phyloP scores from a whole-genome alignment of 64 coral and sea anemone species.

The Montipora capricornis region DNA sequence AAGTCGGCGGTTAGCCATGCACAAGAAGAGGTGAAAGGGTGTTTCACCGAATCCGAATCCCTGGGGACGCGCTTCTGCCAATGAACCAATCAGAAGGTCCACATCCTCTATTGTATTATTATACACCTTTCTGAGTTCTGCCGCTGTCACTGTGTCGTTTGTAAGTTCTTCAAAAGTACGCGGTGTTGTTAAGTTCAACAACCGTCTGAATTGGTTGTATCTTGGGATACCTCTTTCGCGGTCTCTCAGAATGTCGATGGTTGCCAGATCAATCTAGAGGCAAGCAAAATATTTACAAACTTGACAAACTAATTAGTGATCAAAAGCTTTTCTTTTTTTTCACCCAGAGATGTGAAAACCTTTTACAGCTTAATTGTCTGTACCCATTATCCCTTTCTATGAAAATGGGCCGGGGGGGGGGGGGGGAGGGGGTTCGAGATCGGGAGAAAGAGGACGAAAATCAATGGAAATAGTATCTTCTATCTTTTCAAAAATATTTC shows the following conservation, averaged over 20 bases:
- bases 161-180: slow-evolving; percentile 59
- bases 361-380: no score
- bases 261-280: slow-evolving; percentile 74
- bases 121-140: slow-evolving; percentile 62
- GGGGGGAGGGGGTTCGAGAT: no score
- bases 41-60: slow-evolving; percentile 93
- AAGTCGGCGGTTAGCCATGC: slow-evolving; percentile 90
- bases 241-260: slow-evolving; percentile 87
- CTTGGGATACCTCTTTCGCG: slow-evolving; percentile 91
- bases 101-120: slow-evolving; percentile 74
- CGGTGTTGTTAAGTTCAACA: slow-evolving; percentile 57
- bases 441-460: no score
- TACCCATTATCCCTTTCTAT: no score
- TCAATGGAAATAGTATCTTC: no score
- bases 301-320: neutral
- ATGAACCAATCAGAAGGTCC: slow-evolving; percentile 80
- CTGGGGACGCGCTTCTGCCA: slow-evolving; percentile 67
- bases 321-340: no score
- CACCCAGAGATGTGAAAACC: no score
- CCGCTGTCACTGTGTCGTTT: slow-evolving; percentile 42
- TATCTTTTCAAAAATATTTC: no score
- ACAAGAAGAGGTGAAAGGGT: slow-evolving; percentile 83
- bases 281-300: neutral
- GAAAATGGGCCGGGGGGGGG: no score
- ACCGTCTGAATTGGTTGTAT: slow-evolving; percentile 88